Evolutionary conservation across 2,797 vertebrate species (phyloP), one percentile per base, ranked within the genome.

Genomic region (Vireo griseus): DNA sequence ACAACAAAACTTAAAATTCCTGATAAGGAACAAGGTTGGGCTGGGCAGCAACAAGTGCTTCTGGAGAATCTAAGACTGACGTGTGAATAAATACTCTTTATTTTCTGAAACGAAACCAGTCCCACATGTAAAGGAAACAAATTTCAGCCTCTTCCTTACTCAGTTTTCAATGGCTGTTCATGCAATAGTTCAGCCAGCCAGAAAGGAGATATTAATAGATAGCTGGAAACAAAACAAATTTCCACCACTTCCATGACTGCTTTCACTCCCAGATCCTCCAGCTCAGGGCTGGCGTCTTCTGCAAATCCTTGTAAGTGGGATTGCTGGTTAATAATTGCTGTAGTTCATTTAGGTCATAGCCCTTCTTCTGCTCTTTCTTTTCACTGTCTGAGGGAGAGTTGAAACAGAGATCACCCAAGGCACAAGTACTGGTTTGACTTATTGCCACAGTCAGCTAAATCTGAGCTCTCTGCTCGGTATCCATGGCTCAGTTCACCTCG

Each of bases 381-480:
- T 63, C 72, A 33, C 55, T 71, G 42, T 68, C 68, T 71, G 51
- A 69, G 61, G 80, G 58, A 52, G 47, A 52, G 39, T 4, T 16
- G 2, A 77, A 88, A 80, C 57, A 83, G 68, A 83, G 69, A 81
- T 83, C 51, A 85, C 45, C 82, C 81, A 81, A 74, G 61, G 88
- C 75, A 94, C 3, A 5, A 77, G 65, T 62, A 87, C 45, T 86
- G 62, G 87, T 92, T 86, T 93, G 66, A 69, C 77, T 87, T 86
- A 78, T 40, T 81, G 72, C 81, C 83, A 82, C 26, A 66, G 86
- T 92, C 94, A 97, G 97, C 88, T 94, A 59, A 95, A 95, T 92
- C 79, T 83, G 87, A 95, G 92, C 82, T 93, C 83, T 82, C 78
- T 93, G 73, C 83, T 55, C 83, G 66, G 91, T 59, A 92, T 79